Evolutionary conservation across 2,888 invertebrate species (phyloP), one percentile per base, ranked within the genome.

Genomic region (Synergus laeviventris): DNA sequence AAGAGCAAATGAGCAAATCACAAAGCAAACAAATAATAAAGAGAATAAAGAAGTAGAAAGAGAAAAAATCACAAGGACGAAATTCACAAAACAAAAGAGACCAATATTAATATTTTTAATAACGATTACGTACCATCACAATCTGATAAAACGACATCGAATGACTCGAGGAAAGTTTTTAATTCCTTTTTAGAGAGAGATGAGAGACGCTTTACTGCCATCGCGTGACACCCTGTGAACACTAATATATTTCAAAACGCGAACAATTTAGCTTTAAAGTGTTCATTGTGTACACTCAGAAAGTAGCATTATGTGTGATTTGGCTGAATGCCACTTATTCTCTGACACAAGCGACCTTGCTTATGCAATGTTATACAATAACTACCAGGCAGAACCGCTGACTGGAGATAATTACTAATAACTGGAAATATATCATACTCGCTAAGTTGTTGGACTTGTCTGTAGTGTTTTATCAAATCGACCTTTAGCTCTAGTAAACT

Each of bases 71-170:
- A 49, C 1, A 18, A n/a, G n/a, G 8, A 54, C 8, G 9, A 54
- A 54, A 54, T n/a, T n/a, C 49, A 49, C n/a, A 49, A 49, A 2
- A 42, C 21, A 42, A 21, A 62, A 38, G 2, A n/a, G 11, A 31
- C 42, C 42, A 42, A 42, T 14, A 12, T 42, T 42, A 42, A 2
- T 42, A 9, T 61, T 36, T 36, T 61, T 36, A 31, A n/a, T 14
- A 70, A 2, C 16, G 8, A 7, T 42, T 66, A 91, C 92, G 92
- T 91, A 95, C 97, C 97, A 92, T 97, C 97, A 90, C 97, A 97
- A 87, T 97, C 97, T 70, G 95, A 94, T 83, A 97, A 91, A 81
- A 97, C 95, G 56, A 95, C 94, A 87, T 97, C 97, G 86, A 97
- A 94, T 12, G 95, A 94, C 82, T 94, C 91, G n/a, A 97, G 83